Conservation (phyloP, 2,113 vertebrate species). For the Polyodon spathula region DNA sequence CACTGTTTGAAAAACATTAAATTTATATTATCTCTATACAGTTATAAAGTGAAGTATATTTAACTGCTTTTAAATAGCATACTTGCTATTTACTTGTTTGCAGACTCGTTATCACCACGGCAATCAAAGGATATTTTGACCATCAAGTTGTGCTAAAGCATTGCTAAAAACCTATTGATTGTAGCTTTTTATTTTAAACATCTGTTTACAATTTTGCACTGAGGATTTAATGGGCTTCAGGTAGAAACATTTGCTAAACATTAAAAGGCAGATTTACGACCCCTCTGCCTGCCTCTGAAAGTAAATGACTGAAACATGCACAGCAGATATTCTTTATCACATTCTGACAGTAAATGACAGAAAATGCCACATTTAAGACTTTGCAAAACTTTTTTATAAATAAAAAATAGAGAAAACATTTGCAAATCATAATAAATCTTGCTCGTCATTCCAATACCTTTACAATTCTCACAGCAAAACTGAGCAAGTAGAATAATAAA, state of each 20-base stretch:
- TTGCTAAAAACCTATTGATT: not conserved
- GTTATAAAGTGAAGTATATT: no score
- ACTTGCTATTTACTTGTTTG: no score
- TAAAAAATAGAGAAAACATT: no score
- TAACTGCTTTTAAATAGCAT: no score
- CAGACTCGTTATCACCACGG: not conserved
- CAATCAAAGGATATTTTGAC: not conserved
- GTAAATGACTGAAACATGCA: not conserved
- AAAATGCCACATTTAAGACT: not conserved
- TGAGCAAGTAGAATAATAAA: no score
- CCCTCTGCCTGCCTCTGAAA: not conserved
- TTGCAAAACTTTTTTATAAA: no score
- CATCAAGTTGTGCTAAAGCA: not conserved
- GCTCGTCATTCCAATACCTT: no score
- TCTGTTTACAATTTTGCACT: not conserved
- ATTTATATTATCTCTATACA: no score
- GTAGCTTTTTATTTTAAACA: not conserved
- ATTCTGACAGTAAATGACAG: not conserved
- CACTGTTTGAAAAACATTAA: no score
- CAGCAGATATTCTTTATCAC: not conserved
- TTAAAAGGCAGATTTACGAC: not conserved
- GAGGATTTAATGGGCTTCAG: not conserved
- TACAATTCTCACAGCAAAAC: no score
- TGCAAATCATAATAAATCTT: no score
- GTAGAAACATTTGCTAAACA: not conserved